Evolutionary conservation across 2,113 vertebrate species (phyloP), one percentile per base, ranked within the genome.

Genomic region (Prolemur simus): DNA sequence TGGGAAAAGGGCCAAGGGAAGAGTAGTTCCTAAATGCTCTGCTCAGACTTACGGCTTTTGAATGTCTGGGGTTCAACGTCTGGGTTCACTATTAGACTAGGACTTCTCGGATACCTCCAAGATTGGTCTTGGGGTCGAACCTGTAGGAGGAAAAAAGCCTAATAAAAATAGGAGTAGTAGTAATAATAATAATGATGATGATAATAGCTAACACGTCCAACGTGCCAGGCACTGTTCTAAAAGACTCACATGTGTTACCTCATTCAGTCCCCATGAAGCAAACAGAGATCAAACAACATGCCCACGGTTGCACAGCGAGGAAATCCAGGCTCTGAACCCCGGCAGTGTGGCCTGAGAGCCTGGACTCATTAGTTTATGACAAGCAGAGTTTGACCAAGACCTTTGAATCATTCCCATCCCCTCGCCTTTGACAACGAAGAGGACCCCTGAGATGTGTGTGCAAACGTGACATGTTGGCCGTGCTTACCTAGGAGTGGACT

Each of bases 141-240:
- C 81, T 6, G 45, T n/a, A 3, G 42, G 23, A 60, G 71, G 17
- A 37, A 63, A 42, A 66, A 73, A 39, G 27, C 34, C 49, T 78
- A 1, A 3, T 6, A 54, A 3, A 10, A n/a, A 14, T 1, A 89
- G 25, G 8, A 27, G 15, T 8, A 68, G 49, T 12, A 25, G 45
- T 0, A 29, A 23, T 27, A 54, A 23, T 58, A n/a, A 10, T 37
- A 21, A 12, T 20, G n/a, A 58, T 42, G n/a, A 58, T 42, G 18
- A 4, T 32, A 52, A 2, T 32, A 64, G 3, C n/a, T 13, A 2
- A 25, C 10, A 5, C 8, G 17, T 0, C 49, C 73, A 0, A 1
- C 0, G 21, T 3, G 32, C 21, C 82, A 34, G 25, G 4, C 74
- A 1, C 47, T 68, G 20, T 45, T 37, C 60, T n/a, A 0, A 45